Base-by-base conservation (phyloP, 2,797 vertebrate species). In the Graptemys geographica region DNA sequence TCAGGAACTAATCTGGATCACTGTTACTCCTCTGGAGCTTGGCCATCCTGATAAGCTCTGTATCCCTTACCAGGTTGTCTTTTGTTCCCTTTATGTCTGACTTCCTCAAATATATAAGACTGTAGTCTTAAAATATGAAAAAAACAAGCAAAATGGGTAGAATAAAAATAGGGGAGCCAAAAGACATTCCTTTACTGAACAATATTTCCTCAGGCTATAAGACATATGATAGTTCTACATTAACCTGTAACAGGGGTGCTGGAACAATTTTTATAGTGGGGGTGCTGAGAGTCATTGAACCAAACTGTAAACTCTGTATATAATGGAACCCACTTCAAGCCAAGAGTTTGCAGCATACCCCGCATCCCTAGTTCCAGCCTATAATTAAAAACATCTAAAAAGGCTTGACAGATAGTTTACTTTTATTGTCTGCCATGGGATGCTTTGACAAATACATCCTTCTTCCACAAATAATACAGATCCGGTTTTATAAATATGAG, bases 361-460 rank as follows among this genome's bases (percentile, higher is more conserved):
- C 8, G 9, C 55, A 55, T 9, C 8, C 4, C 21, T 10, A 55
- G 55, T 55, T 55, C 55, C 55, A 55, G 55, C 23, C 55, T 62
- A 13, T 33, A 62, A 62, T 62, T 15, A 62, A 62, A 16, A 62
- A 62, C 59, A 33, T 31, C 83, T 84, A 1, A 88, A 52, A 94
- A 89, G 25, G 53, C 96, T 89, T 95, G 85, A 94, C 84, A 89
- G 33, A 81, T 87, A 95, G 56, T 93, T 84, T 95, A 53, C 78
- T 84, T 47, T 92, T 90, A 84, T 93, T 90, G 78, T 88, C 1
- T 95, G 96, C 89, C 90, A 55, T 90, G 83, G 6, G 13, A 69
- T 13, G 1, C 94, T 90, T 91, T 90, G 87, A 76, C 69, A 96
- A 89, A 94, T 87, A 80, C 18, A 37, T 90, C 83, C 41, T 91